Base-by-base conservation (phyloP, 2,113 vertebrate genomes). In the Perca flavescens region DNA sequence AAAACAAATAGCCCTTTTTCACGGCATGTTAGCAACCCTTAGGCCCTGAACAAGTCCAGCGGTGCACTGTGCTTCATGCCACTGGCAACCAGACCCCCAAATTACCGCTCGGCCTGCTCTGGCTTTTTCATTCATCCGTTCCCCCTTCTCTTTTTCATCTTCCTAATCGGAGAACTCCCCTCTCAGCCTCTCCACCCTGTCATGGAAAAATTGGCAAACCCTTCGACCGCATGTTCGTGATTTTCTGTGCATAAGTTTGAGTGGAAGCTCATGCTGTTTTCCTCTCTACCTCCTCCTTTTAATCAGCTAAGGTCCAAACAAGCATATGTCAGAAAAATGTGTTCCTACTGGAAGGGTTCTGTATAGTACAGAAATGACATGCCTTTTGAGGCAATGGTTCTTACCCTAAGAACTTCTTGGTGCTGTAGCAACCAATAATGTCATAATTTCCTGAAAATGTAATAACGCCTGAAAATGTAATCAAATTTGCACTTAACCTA, bases 61-160 rank as follows among this genome's bases (percentile, higher is more conserved):
- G 28, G 67, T 43, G 61, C 19, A 75, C 50, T 72, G 21, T 17
- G 25, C n/a, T 58, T 73, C 47, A 73, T 83, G 74, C 65, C 71
- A 74, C 87, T 91, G 85, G 86, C 82, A 92, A 77, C 77, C 78
- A 78, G 75, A 84, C 81, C 78, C 78, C 52, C 71, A 92, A 90
- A 91, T 92, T 91, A 91, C 72, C 83, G 74, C 69, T 81, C 58
- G 1, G 54, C 66, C 47, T 4, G 3, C 67, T 80, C 28, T 0
- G 34, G 47, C 25, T 69, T 40, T 52, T 83, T 79, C 75, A 77
- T 74, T 79, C 78, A 80, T 15, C 64, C 4, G 15, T 75, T 50
- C 53, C 68, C 71, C 25, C 68, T 77, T 73, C 52, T 79, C 73
- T 76, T 86, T 91, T 88, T 93, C 86, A 88, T 94, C 86, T 83